Conservation (phyloP, 1,140 invertebrate species). For the Drosophila persimilis region DNA sequence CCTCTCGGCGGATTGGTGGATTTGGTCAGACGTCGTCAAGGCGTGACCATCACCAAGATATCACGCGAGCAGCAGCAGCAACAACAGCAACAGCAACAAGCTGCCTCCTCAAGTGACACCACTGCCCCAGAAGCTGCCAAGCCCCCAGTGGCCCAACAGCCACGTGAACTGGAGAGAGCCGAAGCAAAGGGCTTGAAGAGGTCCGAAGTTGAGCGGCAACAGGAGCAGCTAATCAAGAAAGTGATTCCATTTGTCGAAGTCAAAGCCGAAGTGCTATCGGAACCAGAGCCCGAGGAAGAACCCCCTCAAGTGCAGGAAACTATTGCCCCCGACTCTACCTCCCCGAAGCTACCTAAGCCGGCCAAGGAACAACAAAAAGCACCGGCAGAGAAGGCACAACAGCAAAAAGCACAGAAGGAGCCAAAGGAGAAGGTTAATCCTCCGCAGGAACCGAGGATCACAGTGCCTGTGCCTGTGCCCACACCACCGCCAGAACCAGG, state of each 20-base stretch:
- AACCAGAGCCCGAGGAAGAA: slow-evolving; percentile 69
- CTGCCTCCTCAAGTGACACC: background rate
- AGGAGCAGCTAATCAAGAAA: slow-evolving; percentile 67
- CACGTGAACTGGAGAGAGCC: slow-evolving; percentile 2
- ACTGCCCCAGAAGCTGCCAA: background rate
- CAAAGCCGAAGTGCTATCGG: slow-evolving; percentile 75
- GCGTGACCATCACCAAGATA: slow-evolving; percentile 79
- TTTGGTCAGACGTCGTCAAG: slow-evolving; percentile 64
- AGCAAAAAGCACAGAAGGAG: too few species aligned
- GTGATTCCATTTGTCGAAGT: slow-evolving; percentile 77
- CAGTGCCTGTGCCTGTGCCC: background rate
- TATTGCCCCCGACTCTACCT: too few species aligned
- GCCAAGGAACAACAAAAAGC: too few species aligned
- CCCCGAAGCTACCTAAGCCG: too few species aligned
- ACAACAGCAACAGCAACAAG: background rate
- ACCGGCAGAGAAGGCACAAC: too few species aligned
- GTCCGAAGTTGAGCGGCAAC: slow-evolving; percentile 55
- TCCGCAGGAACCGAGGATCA: background rate
- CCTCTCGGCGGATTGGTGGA: slow-evolving; percentile 56
- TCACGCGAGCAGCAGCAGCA: slow-evolving; percentile 52
- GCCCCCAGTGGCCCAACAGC: slow-evolving; percentile 1
- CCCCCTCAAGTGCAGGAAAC: background rate
- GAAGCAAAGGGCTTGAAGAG: slow-evolving; percentile 24
- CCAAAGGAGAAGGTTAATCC: background rate
- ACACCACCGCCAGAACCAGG: slow-evolving; percentile 7